A percentile compares a stretch with the other conserved stretches of the same genome.
Conservation (phyloP, 2,888 invertebrate species). For the Argynnis bischoffii region DNA sequence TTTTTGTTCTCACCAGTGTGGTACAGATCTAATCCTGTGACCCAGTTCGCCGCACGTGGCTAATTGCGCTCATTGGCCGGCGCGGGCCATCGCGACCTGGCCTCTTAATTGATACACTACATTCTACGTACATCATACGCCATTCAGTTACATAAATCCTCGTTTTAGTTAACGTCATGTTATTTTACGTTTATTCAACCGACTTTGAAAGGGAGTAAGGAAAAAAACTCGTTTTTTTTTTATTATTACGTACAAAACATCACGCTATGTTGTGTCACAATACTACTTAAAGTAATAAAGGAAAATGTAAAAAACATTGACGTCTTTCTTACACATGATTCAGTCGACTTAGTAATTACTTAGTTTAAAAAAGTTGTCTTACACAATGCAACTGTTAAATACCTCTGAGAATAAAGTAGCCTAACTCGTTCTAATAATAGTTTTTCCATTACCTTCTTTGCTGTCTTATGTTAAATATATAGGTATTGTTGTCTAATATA, state of each 20-base stretch:
- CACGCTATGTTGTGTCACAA: not conserved
- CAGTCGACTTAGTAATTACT: not conserved
- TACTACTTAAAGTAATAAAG: not conserved
- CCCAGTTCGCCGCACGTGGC: conserved; percentile 61
- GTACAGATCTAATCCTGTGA: conserved; percentile 54
- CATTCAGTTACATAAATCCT: conserved; percentile 10
- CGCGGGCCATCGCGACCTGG: conserved; percentile 51
- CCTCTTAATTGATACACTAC: conserved; percentile 52
- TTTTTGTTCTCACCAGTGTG: conserved; percentile 11
- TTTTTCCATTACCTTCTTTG: no score
- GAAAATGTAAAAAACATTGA: not conserved
- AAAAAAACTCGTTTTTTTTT: no score
- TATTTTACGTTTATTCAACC: not conserved
- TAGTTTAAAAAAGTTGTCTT: no score
- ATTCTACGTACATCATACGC: conserved; percentile 18
- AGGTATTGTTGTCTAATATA: no score
- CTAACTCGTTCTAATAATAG: no score
- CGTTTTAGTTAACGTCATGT: not conserved
- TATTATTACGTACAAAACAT: no score
- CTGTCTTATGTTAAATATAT: no score
- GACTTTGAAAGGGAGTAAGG: no score
- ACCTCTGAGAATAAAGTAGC: no score
- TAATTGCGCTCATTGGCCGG: conserved; percentile 68
- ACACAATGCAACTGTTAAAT: no score
- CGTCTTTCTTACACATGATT: conserved; percentile 2